Base-by-base conservation (phyloP, 2,797 vertebrate genomes). In the Mus caroli region DNA sequence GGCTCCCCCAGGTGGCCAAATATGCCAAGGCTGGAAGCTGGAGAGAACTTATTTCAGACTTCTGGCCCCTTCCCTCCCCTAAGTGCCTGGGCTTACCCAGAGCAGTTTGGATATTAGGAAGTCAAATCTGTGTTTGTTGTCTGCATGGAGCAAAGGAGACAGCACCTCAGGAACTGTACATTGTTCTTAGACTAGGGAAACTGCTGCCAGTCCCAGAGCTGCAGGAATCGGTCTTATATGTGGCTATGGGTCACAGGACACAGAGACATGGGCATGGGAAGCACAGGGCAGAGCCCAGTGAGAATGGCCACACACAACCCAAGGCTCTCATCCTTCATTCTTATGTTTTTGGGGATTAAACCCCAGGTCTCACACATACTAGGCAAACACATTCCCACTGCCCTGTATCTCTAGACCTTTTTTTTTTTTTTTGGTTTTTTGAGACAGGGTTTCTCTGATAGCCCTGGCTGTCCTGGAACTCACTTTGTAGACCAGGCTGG, bases 1-100 rank as follows among this genome's bases (percentile, higher is more conserved):
- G 94, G 97, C 97, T 98, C 97, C 96, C 97, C 94, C 97, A 96
- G 92, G 97, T 97, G 97, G 94, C 89, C 92, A 86, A 82, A 95
- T 1, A 28, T 50, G 50, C 94, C 85, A 92, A 85, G 91, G 76
- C 84, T 60, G 31, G 67, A 87, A 90, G 56, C 64, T 58, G 54
- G 58, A n/a, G 77, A 40, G 31, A 46, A 58, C 20, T 22, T 0
- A 1, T 17, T 76, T 64, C 80, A 79, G 64, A 87, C 85, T n/a
- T 50, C 31, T 43, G 6, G 31, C 40, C 11, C n/a, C 26, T 58
- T 90, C 46, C 4, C 28, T 37, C 79, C 19, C 4, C 10, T n/a
- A 37, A 64, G 84, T n/a, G 56, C 17, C 7, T 2, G 17, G 19
- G 13, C 24, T n/a, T 4, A 62, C 79, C 79, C 14, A 50, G 77